A percentile compares a stretch with the other conserved stretches of the same genome.
Conservation (phyloP, 2,797 vertebrate species). For the Mus caroli region DNA sequence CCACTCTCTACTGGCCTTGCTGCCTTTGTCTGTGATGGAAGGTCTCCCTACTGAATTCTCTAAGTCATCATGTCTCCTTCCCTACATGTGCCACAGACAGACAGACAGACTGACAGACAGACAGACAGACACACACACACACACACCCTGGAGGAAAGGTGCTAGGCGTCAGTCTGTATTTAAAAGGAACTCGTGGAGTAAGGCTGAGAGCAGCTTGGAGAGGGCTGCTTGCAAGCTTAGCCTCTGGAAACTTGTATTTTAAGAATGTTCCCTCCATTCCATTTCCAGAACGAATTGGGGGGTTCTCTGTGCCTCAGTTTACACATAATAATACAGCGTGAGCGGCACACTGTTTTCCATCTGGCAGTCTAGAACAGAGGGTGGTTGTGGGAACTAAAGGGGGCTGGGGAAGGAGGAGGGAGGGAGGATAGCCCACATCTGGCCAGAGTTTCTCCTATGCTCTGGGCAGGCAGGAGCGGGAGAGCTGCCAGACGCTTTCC, state of each 20-base stretch:
- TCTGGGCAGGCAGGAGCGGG: too few species aligned
- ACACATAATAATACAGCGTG: not conserved
- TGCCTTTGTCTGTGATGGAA: not conserved
- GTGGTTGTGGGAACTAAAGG: too few species aligned
- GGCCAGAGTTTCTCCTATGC: too few species aligned
- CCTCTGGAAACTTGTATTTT: not conserved
- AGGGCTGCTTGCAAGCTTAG: not conserved
- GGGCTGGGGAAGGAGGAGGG: too few species aligned
- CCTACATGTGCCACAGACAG: not conserved
- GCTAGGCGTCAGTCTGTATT: not conserved
- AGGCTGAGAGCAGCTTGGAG: not conserved
- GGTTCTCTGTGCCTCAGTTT: not conserved
- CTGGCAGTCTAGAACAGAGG: not conserved
- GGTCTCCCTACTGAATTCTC: not conserved
- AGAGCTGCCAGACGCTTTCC: too few species aligned
- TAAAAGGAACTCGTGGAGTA: not conserved
- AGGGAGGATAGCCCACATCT: too few species aligned
- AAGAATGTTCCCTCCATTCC: too few species aligned
- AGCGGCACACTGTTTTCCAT: not conserved
- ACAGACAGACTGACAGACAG: not conserved
- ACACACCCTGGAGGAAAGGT: not conserved
- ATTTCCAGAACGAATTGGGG: not conserved
- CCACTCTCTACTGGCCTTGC: not conserved
- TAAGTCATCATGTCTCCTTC: not conserved
- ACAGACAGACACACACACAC: not conserved